These are phyloP conservation scores for Chelon labrosus DNA, from an alignment of 2,797 vertebrate species.

Conservation along the genomic window DNA sequence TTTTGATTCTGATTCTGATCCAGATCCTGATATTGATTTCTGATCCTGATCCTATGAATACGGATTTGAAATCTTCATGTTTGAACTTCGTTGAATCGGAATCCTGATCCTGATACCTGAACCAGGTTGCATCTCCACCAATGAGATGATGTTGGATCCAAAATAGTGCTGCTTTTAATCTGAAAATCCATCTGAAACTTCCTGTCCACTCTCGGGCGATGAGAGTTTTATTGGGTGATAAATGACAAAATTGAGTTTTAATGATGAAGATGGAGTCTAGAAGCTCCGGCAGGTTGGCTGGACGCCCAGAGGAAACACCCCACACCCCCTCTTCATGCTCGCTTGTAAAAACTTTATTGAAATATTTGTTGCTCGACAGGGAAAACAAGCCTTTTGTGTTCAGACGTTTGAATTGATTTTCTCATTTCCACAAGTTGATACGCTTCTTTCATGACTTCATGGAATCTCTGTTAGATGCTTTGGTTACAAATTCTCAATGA, in stretches of 20 bases:
- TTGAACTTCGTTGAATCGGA: too few species aligned
- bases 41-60: too few species aligned
- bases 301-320: conserved; percentile 15
- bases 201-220: background rate
- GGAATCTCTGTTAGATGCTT: too few species aligned
- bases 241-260: conserved; percentile 32
- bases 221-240: too few species aligned
- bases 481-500: too few species aligned
- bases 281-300: conserved; percentile 6
- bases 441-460: too few species aligned
- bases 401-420: background rate
- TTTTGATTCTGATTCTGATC: too few species aligned
- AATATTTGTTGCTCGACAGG: background rate
- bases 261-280: conserved; percentile 29
- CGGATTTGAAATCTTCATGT: too few species aligned
- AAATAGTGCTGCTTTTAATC: background rate
- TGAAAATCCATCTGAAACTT: background rate
- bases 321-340: background rate
- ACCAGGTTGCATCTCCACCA: background rate
- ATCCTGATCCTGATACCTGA: background rate
- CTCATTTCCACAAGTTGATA: too few species aligned
- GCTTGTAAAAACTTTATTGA: background rate
- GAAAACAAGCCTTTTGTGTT: background rate
- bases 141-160: background rate
- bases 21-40: too few species aligned